Conservation (phyloP, 2,797 vertebrate species). For the Acanthopagrus latus region DNA sequence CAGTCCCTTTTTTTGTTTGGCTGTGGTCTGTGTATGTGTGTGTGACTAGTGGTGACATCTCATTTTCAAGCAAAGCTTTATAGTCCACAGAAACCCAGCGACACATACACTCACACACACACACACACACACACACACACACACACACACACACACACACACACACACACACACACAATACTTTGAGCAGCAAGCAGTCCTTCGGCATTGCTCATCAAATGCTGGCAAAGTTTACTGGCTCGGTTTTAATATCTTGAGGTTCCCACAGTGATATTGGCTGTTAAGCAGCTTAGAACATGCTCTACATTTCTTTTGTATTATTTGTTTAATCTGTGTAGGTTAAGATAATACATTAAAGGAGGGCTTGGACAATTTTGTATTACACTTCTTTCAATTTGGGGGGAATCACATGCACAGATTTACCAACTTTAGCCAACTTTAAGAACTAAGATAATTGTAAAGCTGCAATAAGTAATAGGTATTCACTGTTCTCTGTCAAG, state of each 20-base stretch:
- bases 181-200: slow-evolving; percentile 18
- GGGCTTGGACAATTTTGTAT: not conserved
- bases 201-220: slow-evolving; percentile 61
- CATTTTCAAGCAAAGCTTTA: slow-evolving; percentile 78
- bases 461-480: not conserved
- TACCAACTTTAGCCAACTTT: not conserved
- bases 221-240: slow-evolving; percentile 48
- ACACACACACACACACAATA: not conserved
- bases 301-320: slow-evolving; percentile 9
- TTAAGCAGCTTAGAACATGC: slow-evolving; percentile 2
- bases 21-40: slow-evolving; percentile 28
- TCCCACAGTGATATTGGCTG: slow-evolving; percentile 38
- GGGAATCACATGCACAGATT: not conserved
- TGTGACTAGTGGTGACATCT: slow-evolving; percentile 64
- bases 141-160: not conserved
- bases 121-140: not conserved
- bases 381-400: not conserved
- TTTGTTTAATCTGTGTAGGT: not conserved
- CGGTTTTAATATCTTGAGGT: slow-evolving; percentile 41
- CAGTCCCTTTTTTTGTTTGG: slow-evolving; percentile 14
- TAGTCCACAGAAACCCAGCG: slow-evolving; percentile 73
- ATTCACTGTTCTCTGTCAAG: not conserved
- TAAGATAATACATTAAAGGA: not conserved
- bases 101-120: not conserved
- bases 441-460: not conserved